Evolutionary conservation across 2,888 invertebrate species (phyloP), one percentile per base, ranked within the genome.

Genomic region (Smittia aterrima): DNA sequence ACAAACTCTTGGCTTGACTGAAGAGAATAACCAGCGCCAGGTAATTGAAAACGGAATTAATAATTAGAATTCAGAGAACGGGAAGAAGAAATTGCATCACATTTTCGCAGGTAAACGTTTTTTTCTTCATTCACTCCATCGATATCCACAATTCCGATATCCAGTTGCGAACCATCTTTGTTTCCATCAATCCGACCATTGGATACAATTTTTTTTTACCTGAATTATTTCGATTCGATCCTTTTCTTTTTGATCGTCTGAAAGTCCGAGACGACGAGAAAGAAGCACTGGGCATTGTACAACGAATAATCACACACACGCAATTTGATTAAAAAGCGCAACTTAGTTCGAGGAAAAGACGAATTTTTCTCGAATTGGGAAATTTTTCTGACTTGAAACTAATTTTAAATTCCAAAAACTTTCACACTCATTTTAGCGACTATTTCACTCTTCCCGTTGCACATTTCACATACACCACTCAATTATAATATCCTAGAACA

Each of bases 181-280:
- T 58, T 47, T 22, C 58, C 58, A 58, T 20, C 27, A 27, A 64
- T 64, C 64, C 25, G 27, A 25, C 64, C 25, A 27, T 27, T 64
- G 27, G 22, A 64, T 58, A 24, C 18, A 58, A 18, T 4, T 64
- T 58, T 72, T 58, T 58, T 22, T n/a, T 72, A 72, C 72, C 72
- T 72, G 72, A 72, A 38, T 72, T 71, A 54, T 71, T 92, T 83
- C 94, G 89, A 86, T 93, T 93, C 80, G 91, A 92, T 83, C 92
- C 92, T 91, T 94, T 93, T 87, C 94, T 91, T 83, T 93, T 89
- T 84, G 94, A 94, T 86, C 94, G 90, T 85, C 94, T 90, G 82
- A 92, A 93, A 86, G 92, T 92, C 87, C 93, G 90, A 85, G 93
- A 92, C 85, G 93, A 92, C 83, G 93, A 92, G 86, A 94, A 93